Conservation (phyloP, 2,888 invertebrate species). For the Doris montereyensis region DNA sequence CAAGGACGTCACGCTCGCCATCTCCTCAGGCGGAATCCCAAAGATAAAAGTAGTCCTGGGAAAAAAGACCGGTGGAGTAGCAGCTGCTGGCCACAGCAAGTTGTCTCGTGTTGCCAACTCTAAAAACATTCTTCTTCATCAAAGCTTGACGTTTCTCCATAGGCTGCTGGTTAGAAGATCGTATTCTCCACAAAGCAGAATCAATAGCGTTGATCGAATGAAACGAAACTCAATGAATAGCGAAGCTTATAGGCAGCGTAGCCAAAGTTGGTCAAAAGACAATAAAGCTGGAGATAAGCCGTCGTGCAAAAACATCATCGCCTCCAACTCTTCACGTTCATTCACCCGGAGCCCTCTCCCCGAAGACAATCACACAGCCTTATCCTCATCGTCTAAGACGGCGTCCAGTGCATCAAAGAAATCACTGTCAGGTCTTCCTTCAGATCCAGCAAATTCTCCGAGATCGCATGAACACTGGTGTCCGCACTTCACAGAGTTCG, state of each 20-base stretch:
- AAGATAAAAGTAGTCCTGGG: no score
- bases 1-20: not conserved
- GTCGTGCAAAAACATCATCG: not conserved
- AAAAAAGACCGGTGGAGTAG: not conserved
- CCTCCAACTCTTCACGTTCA: not conserved
- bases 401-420: not conserved
- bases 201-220: not conserved
- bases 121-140: not conserved
- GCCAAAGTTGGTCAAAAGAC: slow-evolving; percentile 40
- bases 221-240: not conserved
- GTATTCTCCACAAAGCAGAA: slow-evolving; percentile 3
- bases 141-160: slow-evolving; percentile 30
- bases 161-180: slow-evolving; percentile 27
- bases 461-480: not conserved
- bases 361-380: not conserved
- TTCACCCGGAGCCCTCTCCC: not conserved
- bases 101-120: not conserved
- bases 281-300: no score
- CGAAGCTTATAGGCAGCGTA: not conserved
- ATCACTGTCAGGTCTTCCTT: no score
- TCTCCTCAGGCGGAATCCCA: no score
- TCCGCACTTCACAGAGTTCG: not conserved
- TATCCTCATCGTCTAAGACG: not conserved
- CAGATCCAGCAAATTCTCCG: not conserved
- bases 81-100: slow-evolving; percentile 1